These are phyloP conservation scores for Oryctolagus cuniculus DNA, from an alignment of 2,113 vertebrate species.

Conservation along the genomic window DNA sequence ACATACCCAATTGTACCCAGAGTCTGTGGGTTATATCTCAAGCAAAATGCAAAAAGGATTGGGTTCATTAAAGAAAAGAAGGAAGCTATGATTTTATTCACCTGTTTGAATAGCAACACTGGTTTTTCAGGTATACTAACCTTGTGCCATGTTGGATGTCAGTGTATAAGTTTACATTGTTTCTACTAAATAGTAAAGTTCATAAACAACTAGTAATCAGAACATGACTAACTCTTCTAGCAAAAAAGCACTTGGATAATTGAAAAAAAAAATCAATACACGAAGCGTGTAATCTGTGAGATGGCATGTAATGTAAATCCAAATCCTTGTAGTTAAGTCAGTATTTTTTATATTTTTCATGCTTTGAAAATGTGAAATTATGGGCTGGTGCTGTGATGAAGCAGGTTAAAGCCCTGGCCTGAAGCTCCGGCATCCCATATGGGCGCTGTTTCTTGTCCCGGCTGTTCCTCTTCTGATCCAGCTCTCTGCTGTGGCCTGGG, in stretches of 20 bases:
- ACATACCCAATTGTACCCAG: neutral
- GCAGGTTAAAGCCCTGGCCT: too few relatives aligned
- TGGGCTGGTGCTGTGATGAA: neutral
- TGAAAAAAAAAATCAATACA: neutral
- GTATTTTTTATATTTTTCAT: neutral
- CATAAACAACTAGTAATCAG: neutral
- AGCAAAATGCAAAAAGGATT: neutral
- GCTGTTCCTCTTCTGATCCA: too few relatives aligned
- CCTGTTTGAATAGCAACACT: neutral
- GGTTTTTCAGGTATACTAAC: neutral
- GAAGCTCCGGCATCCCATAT: too few relatives aligned
- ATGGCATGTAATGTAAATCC: neutral
- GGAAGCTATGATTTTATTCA: neutral
- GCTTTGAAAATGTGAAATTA: slow-evolving; percentile 5
- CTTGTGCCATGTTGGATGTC: neutral
- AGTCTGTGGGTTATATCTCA: neutral
- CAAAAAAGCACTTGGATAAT: neutral
- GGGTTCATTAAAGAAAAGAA: neutral
- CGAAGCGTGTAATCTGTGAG: neutral
- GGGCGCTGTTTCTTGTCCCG: too few relatives aligned
- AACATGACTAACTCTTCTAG: neutral
- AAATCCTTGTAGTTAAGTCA: neutral
- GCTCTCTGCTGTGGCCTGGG: too few relatives aligned
- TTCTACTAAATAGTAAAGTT: slow-evolving; percentile 32
- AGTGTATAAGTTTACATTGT: neutral